phyloP scores from a whole-genome alignment of 2,888 invertebrate genomes.

The Hypomecis punctinalis region DNA sequence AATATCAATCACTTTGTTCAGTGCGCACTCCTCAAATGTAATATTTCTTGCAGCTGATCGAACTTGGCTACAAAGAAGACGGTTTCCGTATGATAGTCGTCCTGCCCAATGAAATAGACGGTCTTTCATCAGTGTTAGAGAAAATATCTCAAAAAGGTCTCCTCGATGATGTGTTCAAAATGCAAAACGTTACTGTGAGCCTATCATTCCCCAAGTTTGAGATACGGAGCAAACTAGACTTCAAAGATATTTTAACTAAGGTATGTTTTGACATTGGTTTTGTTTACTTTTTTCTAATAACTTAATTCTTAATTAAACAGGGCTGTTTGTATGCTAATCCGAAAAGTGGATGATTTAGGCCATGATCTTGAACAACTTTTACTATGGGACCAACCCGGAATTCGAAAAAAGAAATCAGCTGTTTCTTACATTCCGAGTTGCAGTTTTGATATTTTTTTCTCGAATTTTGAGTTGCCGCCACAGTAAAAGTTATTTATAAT shows the following conservation, averaged over 20 bases:
- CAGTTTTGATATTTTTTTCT: no score
- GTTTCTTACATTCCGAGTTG: no score
- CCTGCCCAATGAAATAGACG: slow-evolving; percentile 59
- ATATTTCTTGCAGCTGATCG: slow-evolving; percentile 53
- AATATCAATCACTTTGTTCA: no score
- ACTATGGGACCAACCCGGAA: no score
- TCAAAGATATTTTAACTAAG: slow-evolving; percentile 58
- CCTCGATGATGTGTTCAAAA: slow-evolving; percentile 53
- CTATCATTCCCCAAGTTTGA: slow-evolving; percentile 65
- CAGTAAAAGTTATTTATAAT: no score
- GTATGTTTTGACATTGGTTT: slow-evolving; percentile 37
- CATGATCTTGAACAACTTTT: no score
- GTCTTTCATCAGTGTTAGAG: slow-evolving; percentile 54
- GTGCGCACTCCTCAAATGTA: background rate
- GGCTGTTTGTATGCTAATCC: no score
- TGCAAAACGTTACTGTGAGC: slow-evolving; percentile 43
- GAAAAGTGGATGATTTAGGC: no score
- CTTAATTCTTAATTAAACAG: no score
- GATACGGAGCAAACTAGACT: slow-evolving; percentile 53
- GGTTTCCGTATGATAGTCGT: slow-evolving; percentile 66
- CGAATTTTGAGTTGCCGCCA: no score
- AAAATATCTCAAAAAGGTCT: slow-evolving; percentile 56
- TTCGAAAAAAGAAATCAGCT: no score
- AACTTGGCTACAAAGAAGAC: slow-evolving; percentile 62
- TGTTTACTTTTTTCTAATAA: background rate